These are phyloP conservation scores for Vanacampus margaritifer DNA, from an alignment of 2,113 vertebrate genomes.

Conservation along the genomic window DNA sequence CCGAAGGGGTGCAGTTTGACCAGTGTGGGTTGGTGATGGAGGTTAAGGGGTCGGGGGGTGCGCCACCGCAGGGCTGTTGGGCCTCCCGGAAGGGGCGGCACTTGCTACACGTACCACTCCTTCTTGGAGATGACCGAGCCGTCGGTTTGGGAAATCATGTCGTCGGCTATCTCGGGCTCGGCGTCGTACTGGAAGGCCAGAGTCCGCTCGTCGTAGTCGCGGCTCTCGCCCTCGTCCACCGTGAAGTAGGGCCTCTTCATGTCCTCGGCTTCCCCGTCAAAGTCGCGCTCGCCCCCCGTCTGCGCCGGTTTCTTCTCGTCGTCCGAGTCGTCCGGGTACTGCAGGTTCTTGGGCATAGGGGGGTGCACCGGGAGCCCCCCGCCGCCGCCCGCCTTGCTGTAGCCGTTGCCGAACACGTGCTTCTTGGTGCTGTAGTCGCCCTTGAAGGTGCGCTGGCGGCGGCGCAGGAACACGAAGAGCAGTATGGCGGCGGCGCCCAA, in stretches of 20 bases:
- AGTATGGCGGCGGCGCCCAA: slow-evolving; percentile 80
- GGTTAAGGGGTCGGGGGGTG: slow-evolving; percentile 25
- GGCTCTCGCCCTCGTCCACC: slow-evolving; percentile 89
- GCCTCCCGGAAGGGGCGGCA: slow-evolving; percentile 41
- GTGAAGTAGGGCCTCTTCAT: slow-evolving; percentile 97
- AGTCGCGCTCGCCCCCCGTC: slow-evolving; percentile 78
- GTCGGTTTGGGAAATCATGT: slow-evolving; percentile 98
- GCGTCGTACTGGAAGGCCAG: slow-evolving; percentile 94
- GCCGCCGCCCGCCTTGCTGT: slow-evolving; percentile 85
- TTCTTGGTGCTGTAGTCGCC: slow-evolving; percentile 99
- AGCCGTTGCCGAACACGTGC: slow-evolving; percentile 94
- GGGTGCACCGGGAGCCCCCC: slow-evolving; percentile 82
- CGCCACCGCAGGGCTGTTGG: slow-evolving; percentile 36
- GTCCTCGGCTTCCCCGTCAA: slow-evolving; percentile 83
- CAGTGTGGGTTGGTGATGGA: slow-evolving; percentile 43
- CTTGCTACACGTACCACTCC: slow-evolving; percentile 97
- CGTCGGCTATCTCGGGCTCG: slow-evolving; percentile 89
- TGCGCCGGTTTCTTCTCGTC: slow-evolving; percentile 94
- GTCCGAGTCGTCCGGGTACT: slow-evolving; percentile 92
- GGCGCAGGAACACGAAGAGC: slow-evolving; percentile 86
- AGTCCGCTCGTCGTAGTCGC: slow-evolving; percentile 88
- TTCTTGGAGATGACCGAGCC: slow-evolving; percentile 99
- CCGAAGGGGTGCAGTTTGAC: slow-evolving; percentile 21
- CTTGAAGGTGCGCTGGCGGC: slow-evolving; percentile 97
- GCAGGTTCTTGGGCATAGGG: slow-evolving; percentile 87